phyloP scores from a whole-genome alignment of 2,888 invertebrate genomes.

The Horisme vitalbata region DNA sequence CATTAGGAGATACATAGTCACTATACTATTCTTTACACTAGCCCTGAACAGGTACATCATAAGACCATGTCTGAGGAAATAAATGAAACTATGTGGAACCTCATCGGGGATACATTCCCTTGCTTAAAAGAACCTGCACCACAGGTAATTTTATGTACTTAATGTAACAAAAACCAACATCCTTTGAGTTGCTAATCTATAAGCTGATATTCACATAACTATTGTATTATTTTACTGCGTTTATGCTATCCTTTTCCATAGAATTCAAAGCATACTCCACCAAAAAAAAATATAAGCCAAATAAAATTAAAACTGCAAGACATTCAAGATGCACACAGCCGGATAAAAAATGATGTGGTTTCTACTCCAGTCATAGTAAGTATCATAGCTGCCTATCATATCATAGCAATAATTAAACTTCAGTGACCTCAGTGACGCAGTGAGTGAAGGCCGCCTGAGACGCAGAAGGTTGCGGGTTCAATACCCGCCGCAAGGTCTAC shows the following conservation, averaged over 20 bases:
- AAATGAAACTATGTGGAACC: conserved; percentile 29
- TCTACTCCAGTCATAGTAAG: conserved; percentile 54
- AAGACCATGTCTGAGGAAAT: conserved; percentile 35
- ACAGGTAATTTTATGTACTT: conserved; percentile 21
- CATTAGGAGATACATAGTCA: conserved; percentile 24
- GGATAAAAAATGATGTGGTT: conserved; percentile 47
- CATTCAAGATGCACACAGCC: conserved; percentile 53
- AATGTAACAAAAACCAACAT: no score
- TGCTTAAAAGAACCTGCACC: conserved; percentile 24
- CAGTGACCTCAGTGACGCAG: no score
- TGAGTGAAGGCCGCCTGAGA: no score
- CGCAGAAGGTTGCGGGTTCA: no score
- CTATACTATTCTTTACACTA: conserved; percentile 36
- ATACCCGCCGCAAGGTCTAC: no score
- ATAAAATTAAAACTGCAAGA: conserved; percentile 54
- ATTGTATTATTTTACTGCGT: no score
- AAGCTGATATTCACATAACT: no score
- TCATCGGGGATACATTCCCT: conserved; percentile 41
- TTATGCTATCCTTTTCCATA: background rate
- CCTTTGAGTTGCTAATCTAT: no score
- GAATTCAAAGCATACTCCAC: background rate
- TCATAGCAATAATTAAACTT: no score
- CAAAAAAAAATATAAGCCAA: conserved; percentile 38
- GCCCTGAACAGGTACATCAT: conserved; percentile 23
- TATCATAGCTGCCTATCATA: no score